These are phyloP conservation scores for Stenolophus ochropezus DNA, from an alignment of 2,888 invertebrate genomes.

Conservation along the genomic window DNA sequence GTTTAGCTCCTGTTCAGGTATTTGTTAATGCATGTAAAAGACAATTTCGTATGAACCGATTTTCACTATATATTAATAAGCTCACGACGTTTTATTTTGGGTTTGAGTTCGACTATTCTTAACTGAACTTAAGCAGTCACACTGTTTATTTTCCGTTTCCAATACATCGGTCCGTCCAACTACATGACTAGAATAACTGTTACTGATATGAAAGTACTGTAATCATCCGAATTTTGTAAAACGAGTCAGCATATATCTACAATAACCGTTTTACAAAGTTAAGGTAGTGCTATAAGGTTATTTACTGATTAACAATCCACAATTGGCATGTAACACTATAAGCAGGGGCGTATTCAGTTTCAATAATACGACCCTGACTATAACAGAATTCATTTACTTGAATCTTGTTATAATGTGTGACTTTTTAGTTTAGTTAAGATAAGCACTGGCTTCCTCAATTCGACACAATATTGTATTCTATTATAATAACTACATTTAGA, in stretches of 20 bases:
- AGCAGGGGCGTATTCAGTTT: constrained; percentile 6
- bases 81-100: not conserved
- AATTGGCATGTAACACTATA: constrained; percentile 58
- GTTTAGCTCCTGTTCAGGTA: constrained; percentile 6
- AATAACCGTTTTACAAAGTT: constrained; percentile 36
- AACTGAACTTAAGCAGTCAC: constrained; percentile 54
- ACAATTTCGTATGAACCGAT: constrained; percentile 39
- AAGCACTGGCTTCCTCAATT: constrained; percentile 49
- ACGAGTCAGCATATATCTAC: constrained; percentile 27
- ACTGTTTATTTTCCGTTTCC: constrained; percentile 24
- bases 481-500: constrained; percentile 25
- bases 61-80: constrained; percentile 44
- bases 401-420: constrained; percentile 58
- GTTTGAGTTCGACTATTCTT: constrained; percentile 35
- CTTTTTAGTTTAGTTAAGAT: constrained; percentile 56
- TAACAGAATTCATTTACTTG: constrained; percentile 50
- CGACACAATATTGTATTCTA: constrained; percentile 52
- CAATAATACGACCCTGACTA: constrained; percentile 11
- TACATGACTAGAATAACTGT: constrained; percentile 59
- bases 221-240: constrained; percentile 49
- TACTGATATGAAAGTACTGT: constrained; percentile 56
- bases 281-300: constrained; percentile 53
- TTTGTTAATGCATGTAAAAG: constrained; percentile 10
- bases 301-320: constrained; percentile 38
- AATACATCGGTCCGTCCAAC: constrained; percentile 43